phyloP scores from a whole-genome alignment of 2,797 vertebrate species.

The Eospalax fontanierii region DNA sequence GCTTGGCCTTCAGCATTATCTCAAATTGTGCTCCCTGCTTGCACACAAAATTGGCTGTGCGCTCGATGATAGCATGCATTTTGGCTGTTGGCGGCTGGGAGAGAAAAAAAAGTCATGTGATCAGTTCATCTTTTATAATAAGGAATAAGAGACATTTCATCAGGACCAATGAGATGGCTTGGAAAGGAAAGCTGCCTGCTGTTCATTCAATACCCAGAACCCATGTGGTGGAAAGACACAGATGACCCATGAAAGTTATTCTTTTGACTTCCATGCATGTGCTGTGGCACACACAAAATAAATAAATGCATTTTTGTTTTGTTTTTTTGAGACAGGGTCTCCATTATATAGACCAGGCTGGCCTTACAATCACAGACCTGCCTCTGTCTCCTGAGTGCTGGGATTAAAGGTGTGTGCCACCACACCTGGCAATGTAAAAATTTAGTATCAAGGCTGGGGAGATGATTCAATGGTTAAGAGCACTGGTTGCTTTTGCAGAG shows the following conservation, averaged over 20 bases:
- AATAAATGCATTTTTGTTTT: neutral
- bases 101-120: neutral
- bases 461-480: no score
- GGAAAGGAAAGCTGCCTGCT: neutral
- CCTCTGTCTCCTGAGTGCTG: no score
- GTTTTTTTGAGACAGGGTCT: no score
- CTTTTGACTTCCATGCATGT: neutral
- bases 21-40: constrained; percentile 99
- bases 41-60: constrained; percentile 97
- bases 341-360: no score
- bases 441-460: neutral
- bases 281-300: neutral
- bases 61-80: constrained; percentile 98
- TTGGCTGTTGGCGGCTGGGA: constrained; percentile 96
- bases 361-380: no score
- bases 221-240: neutral
- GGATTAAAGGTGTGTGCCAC: no score
- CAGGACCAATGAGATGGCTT: neutral
- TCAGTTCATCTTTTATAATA: neutral
- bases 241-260: neutral
- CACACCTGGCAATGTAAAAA: neutral
- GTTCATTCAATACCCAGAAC: neutral
- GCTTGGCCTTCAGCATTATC: constrained; percentile 99
- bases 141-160: neutral
- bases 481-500: no score